Conservation (phyloP, 1,140 invertebrate species). For the Drosophila funebris region DNA sequence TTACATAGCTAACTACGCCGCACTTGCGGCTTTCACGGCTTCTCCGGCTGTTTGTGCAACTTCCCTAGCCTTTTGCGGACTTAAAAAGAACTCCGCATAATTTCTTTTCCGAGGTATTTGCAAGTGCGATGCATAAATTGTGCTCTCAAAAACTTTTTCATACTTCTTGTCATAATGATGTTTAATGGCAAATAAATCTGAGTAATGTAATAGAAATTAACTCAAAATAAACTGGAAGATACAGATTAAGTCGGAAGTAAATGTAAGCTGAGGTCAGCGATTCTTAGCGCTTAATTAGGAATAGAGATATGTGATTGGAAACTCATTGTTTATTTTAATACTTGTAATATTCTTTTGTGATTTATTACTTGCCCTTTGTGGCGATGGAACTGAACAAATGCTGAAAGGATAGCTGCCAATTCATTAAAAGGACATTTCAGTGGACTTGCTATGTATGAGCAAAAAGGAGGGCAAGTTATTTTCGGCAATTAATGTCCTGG, state of each 20-base stretch:
- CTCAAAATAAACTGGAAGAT: constrained; percentile 22
- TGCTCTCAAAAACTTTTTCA: constrained; percentile 62
- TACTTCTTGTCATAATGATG: constrained; percentile 49
- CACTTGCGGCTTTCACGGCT: constrained; percentile 48
- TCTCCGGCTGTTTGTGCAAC: background rate
- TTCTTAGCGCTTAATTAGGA: background rate
- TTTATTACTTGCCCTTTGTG: constrained; percentile 33
- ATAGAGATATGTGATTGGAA: background rate
- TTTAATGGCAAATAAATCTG: constrained; percentile 72
- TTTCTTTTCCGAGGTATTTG: constrained; percentile 34
- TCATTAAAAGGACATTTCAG: constrained; percentile 54
- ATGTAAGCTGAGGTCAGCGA: background rate
- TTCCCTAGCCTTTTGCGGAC: background rate
- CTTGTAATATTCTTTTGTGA: background rate
- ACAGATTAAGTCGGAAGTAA: constrained; percentile 4
- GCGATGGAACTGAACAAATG: constrained; percentile 11
- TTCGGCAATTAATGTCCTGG: constrained; percentile 52
- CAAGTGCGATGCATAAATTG: constrained; percentile 62
- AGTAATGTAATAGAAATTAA: constrained; percentile 70
- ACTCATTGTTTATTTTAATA: background rate
- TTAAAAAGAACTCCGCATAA: constrained; percentile 24
- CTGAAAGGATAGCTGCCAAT: constrained; percentile 48
- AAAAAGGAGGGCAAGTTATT: constrained; percentile 26
- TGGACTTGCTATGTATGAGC: too few species aligned
- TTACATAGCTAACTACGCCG: constrained; percentile 72